Percentiles rank a stretch among this genome's conserved stretches.
These are phyloP conservation scores for Laothoe populi DNA, from an alignment of 2,888 invertebrate species.

Conservation along the genomic window DNA sequence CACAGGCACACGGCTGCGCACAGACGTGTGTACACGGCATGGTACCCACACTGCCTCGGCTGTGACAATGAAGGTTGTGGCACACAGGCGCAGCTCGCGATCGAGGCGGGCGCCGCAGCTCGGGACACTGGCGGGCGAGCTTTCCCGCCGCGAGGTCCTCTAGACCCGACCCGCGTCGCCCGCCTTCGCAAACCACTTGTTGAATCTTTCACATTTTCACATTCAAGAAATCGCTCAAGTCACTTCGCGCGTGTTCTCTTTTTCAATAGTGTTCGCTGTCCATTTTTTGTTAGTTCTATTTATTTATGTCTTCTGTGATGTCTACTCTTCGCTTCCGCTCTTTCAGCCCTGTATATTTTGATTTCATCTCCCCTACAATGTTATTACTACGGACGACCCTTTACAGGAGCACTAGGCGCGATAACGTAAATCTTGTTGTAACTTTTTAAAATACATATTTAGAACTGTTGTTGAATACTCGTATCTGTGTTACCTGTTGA, in stretches of 20 bases:
- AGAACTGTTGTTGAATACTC: constrained; percentile 78
- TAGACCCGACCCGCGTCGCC: constrained; percentile 62
- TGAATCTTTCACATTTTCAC: constrained; percentile 70
- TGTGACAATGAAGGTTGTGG: constrained; percentile 48
- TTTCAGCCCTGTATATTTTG: constrained; percentile 60
- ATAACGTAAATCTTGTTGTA: constrained; percentile 71
- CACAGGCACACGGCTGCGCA: constrained; percentile 48
- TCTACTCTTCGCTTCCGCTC: constrained; percentile 68
- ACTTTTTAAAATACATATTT: constrained; percentile 73
- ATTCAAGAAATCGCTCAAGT: constrained; percentile 57
- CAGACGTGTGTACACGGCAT: constrained; percentile 38
- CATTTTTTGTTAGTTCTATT: constrained; percentile 37
- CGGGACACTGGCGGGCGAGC: constrained; percentile 79
- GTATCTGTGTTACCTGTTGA: constrained; percentile 83
- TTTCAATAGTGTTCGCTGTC: constrained; percentile 41
- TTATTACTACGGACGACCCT: constrained; percentile 71
- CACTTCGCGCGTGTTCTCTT: constrained; percentile 60
- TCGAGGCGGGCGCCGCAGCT: constrained; percentile 50
- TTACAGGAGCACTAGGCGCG: constrained; percentile 55
- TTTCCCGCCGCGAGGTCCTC: constrained; percentile 75
- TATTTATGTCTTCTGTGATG: constrained; percentile 65
- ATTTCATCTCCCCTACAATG: constrained; percentile 69
- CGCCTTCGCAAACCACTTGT: constrained; percentile 77
- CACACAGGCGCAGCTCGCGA: constrained; percentile 47
- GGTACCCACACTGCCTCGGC: constrained; percentile 37